Base-by-base conservation (phyloP, 2,113 vertebrate species). In the Otocyon megalotis region DNA sequence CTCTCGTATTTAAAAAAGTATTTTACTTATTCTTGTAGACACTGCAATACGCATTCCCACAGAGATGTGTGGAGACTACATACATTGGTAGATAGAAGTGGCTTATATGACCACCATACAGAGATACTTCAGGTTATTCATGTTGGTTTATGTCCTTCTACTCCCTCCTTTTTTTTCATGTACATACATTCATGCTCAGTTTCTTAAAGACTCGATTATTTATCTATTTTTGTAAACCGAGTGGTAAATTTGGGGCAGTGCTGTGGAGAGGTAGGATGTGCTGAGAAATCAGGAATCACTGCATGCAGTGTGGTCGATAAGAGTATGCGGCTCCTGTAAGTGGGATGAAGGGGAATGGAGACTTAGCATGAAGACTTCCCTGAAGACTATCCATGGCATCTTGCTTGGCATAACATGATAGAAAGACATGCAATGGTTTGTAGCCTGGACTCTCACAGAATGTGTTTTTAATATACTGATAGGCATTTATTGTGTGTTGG, bases 261-360 rank as follows among this genome's bases (percentile, higher is more conserved):
- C 10, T 69, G 13, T 17, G 3, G 32, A 32, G 15, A 48, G 37
- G n/a, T 4, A 22, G 13, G 43, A 28, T 4, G 22, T 53, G 11
- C 67, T 22, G 77, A 84, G 20, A 76, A 77, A 77, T 77, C 35
- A 74, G 71, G 71, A 60, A 19, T 76, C 53, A 32, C 0, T 7
- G 58, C 22, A 62, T 10, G 5, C 48, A 8, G 24, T 20, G 0
- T 63, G 88, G 32, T 14, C 62, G 58, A 69, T 26, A 48, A n/a
- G 30, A 60, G 13, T 24, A 1, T 2, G 0, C 30, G 69, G 53
- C 10, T 15, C 32, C n/a, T 1, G 13, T 48, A 15, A 56, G 5
- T 37, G 50, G 32, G 72, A 32, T 11, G 50, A 65, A 32, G 63
- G 26, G 56, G 28, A 48, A 15, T 54, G 74, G 65, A 77, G 63